A percentile compares a stretch with the other conserved stretches of the same genome.
phyloP scores from a whole-genome alignment of 2,113 vertebrate genomes.

The Cyanocitta stelleri region DNA sequence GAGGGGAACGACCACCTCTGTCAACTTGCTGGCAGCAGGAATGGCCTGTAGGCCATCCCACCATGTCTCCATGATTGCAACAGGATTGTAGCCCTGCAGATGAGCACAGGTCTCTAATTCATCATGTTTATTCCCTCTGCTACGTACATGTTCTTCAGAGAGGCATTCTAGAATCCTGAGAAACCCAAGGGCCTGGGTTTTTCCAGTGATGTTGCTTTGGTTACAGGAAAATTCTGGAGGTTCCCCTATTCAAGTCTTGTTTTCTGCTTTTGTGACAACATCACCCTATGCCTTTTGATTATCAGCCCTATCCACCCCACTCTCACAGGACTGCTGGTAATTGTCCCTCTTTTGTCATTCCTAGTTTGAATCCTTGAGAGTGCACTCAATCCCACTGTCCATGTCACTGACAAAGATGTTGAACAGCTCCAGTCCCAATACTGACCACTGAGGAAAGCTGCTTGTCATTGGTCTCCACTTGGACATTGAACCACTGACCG shows the following conservation, averaged over 20 bases:
- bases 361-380: not conserved
- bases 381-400: not conserved
- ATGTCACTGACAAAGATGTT: not conserved
- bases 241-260: not conserved
- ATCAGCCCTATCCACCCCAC: not conserved
- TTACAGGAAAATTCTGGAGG: not conserved
- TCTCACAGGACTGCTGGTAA: not conserved
- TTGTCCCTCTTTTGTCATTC: not conserved
- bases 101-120: not conserved
- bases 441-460: not conserved
- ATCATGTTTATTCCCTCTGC: not conserved
- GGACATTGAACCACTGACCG: not conserved
- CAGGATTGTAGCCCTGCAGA: not conserved
- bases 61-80: not conserved
- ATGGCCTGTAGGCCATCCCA: not conserved
- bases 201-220: not conserved
- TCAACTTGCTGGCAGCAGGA: not conserved
- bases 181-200: not conserved
- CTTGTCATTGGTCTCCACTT: not conserved
- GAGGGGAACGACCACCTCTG: accelerated
- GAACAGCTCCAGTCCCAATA: not conserved
- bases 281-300: not conserved
- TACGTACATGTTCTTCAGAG: not conserved
- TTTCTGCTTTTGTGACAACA: not conserved
- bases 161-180: not conserved